Percentiles rank a stretch among this genome's conserved stretches.
Evolutionary conservation across 2,888 invertebrate genomes (phyloP).

Genomic region (Cryptops parisi): DNA sequence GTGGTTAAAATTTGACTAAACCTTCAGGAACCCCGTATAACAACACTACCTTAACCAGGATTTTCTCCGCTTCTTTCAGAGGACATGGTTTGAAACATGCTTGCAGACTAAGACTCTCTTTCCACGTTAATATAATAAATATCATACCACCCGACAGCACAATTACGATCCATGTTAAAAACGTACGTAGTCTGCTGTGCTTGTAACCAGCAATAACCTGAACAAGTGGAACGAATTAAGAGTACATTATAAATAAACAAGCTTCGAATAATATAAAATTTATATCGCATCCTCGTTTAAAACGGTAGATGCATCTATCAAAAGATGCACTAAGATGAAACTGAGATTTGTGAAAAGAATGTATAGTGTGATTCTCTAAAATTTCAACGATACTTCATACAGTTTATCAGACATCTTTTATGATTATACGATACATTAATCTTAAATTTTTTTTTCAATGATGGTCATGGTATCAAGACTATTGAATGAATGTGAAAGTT

Average conservation of each 20-base stretch:
- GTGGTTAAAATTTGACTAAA: too few species aligned
- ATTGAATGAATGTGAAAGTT: too few species aligned
- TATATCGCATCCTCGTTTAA: background rate
- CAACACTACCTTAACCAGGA: background rate
- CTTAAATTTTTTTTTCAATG: too few species aligned
- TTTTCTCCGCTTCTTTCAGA: background rate
- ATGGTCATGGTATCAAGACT: too few species aligned
- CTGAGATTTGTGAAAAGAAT: too few species aligned
- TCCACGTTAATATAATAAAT: constrained; percentile 2
- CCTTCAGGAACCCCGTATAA: too few species aligned
- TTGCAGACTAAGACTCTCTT: background rate
- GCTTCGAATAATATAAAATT: background rate
- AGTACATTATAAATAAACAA: background rate
- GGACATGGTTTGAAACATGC: background rate
- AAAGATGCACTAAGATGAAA: too few species aligned
- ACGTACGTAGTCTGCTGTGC: background rate
- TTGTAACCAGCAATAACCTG: background rate
- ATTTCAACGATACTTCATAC: too few species aligned
- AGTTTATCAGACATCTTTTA: too few species aligned
- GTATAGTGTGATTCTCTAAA: too few species aligned
- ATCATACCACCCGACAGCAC: constrained; percentile 1
- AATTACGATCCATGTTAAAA: background rate
- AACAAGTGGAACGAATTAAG: background rate
- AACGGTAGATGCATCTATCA: too few species aligned
- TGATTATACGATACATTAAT: too few species aligned